Evolutionary conservation across 2,797 vertebrate species (phyloP).

Genomic region (Acrossocheilus wenchowensis): DNA sequence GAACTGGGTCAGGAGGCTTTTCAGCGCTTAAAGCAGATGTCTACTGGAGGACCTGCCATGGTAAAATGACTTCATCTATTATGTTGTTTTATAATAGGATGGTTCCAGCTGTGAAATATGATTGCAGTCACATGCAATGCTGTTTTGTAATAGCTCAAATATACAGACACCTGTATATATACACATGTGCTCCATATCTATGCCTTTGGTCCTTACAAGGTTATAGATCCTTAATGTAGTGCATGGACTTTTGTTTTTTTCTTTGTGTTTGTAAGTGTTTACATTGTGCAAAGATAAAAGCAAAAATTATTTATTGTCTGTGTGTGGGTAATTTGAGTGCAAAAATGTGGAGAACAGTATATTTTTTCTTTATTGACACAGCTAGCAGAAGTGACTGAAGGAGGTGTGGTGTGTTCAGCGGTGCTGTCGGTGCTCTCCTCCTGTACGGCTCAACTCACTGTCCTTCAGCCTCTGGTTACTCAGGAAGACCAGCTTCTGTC

Average conservation of each 20-base stretch:
- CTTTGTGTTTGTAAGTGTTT: neutral
- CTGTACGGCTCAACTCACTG: slow-evolving; percentile 79
- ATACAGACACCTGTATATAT: neutral
- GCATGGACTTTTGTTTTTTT: neutral
- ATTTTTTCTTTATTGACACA: slow-evolving; percentile 59
- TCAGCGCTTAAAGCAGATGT: slow-evolving; percentile 73
- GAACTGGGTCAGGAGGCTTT: slow-evolving; percentile 66
- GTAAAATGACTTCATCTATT: slow-evolving; percentile 70
- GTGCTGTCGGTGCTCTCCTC: slow-evolving; percentile 83
- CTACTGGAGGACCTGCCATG: slow-evolving; percentile 76
- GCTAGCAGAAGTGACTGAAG: slow-evolving; percentile 80
- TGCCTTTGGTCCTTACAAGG: neutral
- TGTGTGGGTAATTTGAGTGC: neutral
- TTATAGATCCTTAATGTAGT: neutral
- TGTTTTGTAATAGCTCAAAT: neutral
- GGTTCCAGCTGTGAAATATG: neutral
- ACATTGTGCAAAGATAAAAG: slow-evolving; percentile 2
- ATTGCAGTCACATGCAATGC: neutral
- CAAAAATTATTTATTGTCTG: neutral
- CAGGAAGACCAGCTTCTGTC: slow-evolving; percentile 59
- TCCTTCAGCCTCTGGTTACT: slow-evolving; percentile 71
- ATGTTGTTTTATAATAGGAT: neutral
- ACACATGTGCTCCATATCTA: neutral
- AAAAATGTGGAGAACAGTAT: neutral
- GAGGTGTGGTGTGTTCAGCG: slow-evolving; percentile 75